Percentiles rank a stretch among this genome's conserved stretches.
These are phyloP conservation scores for Drosophila equinoxialis DNA, from an alignment of 1,140 invertebrate species.

Conservation along the genomic window DNA sequence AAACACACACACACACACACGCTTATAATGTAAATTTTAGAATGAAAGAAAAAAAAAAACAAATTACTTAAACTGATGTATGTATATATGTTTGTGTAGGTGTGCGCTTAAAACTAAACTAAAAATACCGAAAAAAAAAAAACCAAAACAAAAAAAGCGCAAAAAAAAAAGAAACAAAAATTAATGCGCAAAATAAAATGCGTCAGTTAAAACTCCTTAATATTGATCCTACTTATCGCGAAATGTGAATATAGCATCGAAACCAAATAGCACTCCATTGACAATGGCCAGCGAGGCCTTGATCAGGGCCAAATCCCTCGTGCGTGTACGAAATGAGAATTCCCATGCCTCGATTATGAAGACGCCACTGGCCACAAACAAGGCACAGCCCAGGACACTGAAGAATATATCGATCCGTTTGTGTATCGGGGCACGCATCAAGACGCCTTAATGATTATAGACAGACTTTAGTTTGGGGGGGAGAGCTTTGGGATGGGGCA, in stretches of 20 bases:
- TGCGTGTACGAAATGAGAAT: conserved; percentile 77
- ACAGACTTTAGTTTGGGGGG: too few relatives aligned
- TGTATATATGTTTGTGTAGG: not conserved
- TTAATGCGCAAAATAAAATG: conserved; percentile 3
- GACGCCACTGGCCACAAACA: conserved; percentile 88
- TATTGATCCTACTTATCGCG: conserved; percentile 82
- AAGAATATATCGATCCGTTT: conserved; percentile 90
- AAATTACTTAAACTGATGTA: conserved; percentile 3
- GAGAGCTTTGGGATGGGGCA: too few relatives aligned
- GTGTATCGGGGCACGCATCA: conserved; percentile 87
- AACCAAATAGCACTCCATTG: conserved; percentile 88
- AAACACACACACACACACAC: not conserved
- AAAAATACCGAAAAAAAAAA: not conserved
- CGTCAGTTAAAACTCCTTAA: not conserved
- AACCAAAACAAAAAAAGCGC: too few relatives aligned
- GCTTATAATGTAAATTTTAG: conserved; percentile 35
- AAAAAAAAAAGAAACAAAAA: not conserved
- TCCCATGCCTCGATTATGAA: conserved; percentile 86
- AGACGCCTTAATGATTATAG: conserved; percentile 82
- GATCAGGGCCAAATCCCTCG: conserved; percentile 86
- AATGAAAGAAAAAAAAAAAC: too few relatives aligned
- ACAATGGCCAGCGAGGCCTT: conserved; percentile 89
- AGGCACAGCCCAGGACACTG: conserved; percentile 87
- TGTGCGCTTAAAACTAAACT: conserved; percentile 1
- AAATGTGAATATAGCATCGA: conserved; percentile 90